Percentiles rank a stretch among this genome's conserved stretches.
Conservation (phyloP, 2,113 vertebrate species). For the Bombycilla garrulus region DNA sequence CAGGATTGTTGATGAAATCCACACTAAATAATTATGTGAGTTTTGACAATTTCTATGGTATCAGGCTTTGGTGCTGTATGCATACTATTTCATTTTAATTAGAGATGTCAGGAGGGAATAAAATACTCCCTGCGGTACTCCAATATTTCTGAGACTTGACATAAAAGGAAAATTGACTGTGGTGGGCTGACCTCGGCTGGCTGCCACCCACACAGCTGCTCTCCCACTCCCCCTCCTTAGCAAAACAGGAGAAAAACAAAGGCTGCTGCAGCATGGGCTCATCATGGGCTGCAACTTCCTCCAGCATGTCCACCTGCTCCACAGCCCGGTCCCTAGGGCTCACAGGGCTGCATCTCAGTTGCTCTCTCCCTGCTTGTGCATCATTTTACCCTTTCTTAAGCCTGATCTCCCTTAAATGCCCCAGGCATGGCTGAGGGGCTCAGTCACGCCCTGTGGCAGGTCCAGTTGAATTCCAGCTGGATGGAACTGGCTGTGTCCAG, state of each 20-base stretch:
- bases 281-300: neutral
- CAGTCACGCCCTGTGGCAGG: rapidly evolving
- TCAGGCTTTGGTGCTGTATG: rapidly evolving
- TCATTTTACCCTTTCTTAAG: neutral
- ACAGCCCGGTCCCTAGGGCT: neutral
- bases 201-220: neutral
- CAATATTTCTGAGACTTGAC: neutral
- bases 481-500: neutral
- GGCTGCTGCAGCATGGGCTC: neutral
- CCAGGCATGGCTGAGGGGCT: neutral
- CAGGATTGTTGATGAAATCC: neutral
- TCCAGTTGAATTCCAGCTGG: rapidly evolving
- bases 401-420: neutral
- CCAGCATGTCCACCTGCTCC: neutral
- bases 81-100: neutral
- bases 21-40: neutral
- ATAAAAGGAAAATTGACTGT: neutral
- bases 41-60: neutral
- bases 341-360: neutral
- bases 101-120: neutral
- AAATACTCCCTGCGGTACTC: neutral
- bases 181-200: neutral
- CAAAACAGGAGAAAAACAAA: neutral
- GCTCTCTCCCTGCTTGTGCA: rapidly evolving
- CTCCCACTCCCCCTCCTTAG: neutral